These are phyloP conservation scores for Pogonus chalceus DNA, from an alignment of 1,140 invertebrate species.

Conservation along the genomic window DNA sequence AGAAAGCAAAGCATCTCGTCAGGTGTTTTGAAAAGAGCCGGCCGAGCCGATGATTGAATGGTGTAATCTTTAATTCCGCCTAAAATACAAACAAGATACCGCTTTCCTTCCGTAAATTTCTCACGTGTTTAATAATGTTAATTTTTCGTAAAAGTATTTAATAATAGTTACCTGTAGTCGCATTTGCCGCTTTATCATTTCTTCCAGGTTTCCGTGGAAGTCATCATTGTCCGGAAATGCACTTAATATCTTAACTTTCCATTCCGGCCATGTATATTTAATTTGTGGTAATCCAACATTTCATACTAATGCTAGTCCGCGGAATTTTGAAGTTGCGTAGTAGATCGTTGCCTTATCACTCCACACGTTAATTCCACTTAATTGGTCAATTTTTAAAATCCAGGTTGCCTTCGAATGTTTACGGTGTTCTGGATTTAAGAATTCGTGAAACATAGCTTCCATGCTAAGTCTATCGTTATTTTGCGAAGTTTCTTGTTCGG, in stretches of 20 bases:
- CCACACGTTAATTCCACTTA: slow-evolving; percentile 19
- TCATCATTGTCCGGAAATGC: slow-evolving; percentile 24
- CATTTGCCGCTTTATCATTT: slow-evolving; percentile 19
- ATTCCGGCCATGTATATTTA: slow-evolving; percentile 28
- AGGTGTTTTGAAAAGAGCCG: too few relatives aligned
- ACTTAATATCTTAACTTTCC: slow-evolving; percentile 25
- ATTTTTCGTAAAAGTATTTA: slow-evolving; percentile 17
- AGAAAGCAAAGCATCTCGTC: too few relatives aligned
- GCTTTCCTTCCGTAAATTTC: slow-evolving; percentile 24
- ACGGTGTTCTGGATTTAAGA: slow-evolving; percentile 8
- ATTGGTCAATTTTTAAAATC: slow-evolving; percentile 25
- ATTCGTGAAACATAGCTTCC: not conserved
- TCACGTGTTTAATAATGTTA: slow-evolving; percentile 28
- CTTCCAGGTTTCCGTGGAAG: slow-evolving; percentile 20
- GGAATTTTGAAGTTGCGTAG: slow-evolving; percentile 24
- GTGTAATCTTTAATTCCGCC: slow-evolving; percentile 18
- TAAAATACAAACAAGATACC: slow-evolving; percentile 31
- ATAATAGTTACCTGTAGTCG: slow-evolving; percentile 10
- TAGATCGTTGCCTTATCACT: slow-evolving; percentile 18
- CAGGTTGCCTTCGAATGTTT: slow-evolving; percentile 10
- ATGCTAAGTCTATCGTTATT: too few relatives aligned
- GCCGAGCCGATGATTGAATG: slow-evolving; percentile 13
- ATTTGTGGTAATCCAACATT: slow-evolving; percentile 25
- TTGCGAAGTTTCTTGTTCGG: too few relatives aligned
- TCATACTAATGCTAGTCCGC: slow-evolving; percentile 26